These are phyloP conservation scores for Corapipo altera DNA, from an alignment of 2,113 vertebrate species.

Conservation along the genomic window DNA sequence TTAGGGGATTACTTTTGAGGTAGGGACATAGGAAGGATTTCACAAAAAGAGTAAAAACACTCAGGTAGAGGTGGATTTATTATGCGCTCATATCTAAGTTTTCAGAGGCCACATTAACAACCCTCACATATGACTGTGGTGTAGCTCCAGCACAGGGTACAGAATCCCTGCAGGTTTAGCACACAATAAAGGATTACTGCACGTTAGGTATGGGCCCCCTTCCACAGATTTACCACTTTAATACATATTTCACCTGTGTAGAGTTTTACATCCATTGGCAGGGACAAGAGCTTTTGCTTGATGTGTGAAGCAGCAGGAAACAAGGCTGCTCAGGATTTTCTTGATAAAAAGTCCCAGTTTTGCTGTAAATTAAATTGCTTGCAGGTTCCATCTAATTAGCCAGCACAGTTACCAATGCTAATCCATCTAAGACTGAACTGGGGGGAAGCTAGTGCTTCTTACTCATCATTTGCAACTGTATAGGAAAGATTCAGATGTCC, in stretches of 20 bases:
- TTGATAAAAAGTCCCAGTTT: not conserved
- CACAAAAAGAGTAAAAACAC: not conserved
- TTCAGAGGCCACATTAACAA: not conserved
- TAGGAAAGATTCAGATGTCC: constrained; percentile 14
- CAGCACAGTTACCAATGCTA: not conserved
- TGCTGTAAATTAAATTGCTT: not conserved
- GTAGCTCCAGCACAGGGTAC: not conserved
- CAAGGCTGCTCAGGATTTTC: not conserved
- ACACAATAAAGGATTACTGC: not conserved
- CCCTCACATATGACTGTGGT: fast-evolving
- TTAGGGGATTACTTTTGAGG: not conserved
- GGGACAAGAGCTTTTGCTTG: not conserved
- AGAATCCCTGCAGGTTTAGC: not conserved
- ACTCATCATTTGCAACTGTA: not conserved
- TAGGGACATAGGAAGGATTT: not conserved
- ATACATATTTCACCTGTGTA: not conserved
- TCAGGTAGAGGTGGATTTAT: not conserved
- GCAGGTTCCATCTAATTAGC: not conserved
- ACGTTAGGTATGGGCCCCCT: not conserved
- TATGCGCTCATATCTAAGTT: not conserved
- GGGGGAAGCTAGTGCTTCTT: not conserved
- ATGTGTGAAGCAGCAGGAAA: not conserved
- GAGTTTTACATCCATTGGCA: not conserved
- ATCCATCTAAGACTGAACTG: not conserved
- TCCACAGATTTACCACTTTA: not conserved